A percentile compares a stretch with the other conserved stretches of the same genome.
Conservation (phyloP, 92 coral and sea anemone genomes). For the Epizoanthus ramosus region DNA sequence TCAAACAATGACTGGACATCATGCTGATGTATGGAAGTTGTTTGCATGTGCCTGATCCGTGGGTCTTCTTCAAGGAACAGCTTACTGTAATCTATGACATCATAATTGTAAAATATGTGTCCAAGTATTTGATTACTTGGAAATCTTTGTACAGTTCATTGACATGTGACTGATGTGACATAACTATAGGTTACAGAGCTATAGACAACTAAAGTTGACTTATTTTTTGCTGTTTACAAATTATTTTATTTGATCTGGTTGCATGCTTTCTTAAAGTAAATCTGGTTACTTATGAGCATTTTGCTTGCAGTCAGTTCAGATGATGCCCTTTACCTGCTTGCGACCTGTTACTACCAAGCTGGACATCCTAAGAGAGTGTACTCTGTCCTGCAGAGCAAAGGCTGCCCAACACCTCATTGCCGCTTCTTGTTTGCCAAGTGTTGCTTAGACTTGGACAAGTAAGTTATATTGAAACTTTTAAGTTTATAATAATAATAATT, state of each 20-base stretch:
- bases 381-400: slow-evolving; percentile 83
- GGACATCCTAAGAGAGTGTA: slow-evolving; percentile 87
- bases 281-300: background rate
- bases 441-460: slow-evolving; percentile 93
- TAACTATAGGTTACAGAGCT: background rate
- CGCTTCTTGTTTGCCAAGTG: slow-evolving; percentile 97
- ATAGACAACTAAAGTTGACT: background rate
- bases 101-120: no score
- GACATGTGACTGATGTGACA: background rate
- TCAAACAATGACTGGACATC: no score
- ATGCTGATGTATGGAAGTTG: no score
- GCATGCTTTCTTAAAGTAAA: no score
- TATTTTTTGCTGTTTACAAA: background rate
- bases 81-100: no score
- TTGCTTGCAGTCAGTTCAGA: slow-evolving; percentile 79
- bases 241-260: background rate
- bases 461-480: slow-evolving; percentile 41
- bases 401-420: slow-evolving; percentile 88
- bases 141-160: no score
- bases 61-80: no score
- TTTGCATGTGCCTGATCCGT: no score
- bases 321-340: slow-evolving; percentile 89
- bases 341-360: slow-evolving; percentile 93
- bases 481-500: no score
- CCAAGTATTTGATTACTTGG: no score